Base-by-base conservation (phyloP, 1,140 invertebrate species). In the Lasaia peninsularis region DNA sequence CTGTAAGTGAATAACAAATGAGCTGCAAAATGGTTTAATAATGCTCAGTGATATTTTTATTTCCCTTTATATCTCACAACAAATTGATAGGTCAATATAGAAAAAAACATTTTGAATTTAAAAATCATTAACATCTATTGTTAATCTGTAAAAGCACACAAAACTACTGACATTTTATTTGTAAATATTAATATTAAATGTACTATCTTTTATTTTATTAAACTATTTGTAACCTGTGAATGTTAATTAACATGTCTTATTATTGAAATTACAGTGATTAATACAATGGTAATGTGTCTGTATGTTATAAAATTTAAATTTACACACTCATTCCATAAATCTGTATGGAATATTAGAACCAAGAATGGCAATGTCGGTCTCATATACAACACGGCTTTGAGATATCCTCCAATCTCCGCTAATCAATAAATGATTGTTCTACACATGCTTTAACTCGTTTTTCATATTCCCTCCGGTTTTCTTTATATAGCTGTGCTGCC, bases 371-470 rank as follows among this genome's bases (percentile, higher is more conserved):
- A 64, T 66, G 63, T 62, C 67, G 56, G 68, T 67, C 63, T 67
- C 67, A 59, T 65, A 70, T 65, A 70, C 64, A 65, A 71, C 63
- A 66, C 62, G 67, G 67, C 58, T 66, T 67, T 67, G 63, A 69
- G 61, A 62, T 69, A 67, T 48, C 51, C 65, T 49, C 44, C 40
- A 62, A 62, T 63, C 75, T 71, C 73, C 78, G 92, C 93, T 96
- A 97, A 93, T 97, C 96, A 90, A 97, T 95, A 92, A 97, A 97
- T 90, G 95, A 97, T 91, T 98, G 96, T 92, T 98, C 97, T 83
- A 98, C 97, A 90, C 97, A 98, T 81, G 96, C 95, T 92, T 97
- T 97, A 78, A 98, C 97, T 92, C 96, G 92, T 90, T 98, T 98
- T 91, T 98, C 97, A 90, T 98, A 98, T 91, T 98, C 97, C 76